phyloP scores from a whole-genome alignment of 1,140 invertebrate species.

The Aricia agestis region DNA sequence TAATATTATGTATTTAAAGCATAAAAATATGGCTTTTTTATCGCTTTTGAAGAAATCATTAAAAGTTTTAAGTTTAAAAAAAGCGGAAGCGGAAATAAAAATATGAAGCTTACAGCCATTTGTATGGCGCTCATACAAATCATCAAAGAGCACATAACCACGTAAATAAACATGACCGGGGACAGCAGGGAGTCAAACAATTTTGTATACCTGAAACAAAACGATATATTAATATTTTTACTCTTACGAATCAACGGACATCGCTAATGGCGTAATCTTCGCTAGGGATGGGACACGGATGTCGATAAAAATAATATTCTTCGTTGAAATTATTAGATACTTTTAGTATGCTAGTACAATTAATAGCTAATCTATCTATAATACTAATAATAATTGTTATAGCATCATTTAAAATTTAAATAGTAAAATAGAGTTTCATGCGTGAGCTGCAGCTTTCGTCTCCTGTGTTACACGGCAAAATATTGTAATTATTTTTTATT shows the following conservation, averaged over 20 bases:
- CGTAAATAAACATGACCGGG: conserved; percentile 61
- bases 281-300: background rate
- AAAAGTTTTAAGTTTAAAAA: background rate
- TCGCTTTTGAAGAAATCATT: too few species aligned
- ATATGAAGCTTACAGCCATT: conserved; percentile 50
- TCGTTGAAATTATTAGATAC: background rate
- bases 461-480: too few species aligned
- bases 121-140: conserved; percentile 60
- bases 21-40: too few species aligned
- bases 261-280: background rate
- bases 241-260: background rate
- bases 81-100: background rate
- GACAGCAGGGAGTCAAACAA: conserved; percentile 59
- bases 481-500: too few species aligned
- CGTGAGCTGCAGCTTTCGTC: too few species aligned
- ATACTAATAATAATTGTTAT: too few species aligned
- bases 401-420: too few species aligned
- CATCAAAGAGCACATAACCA: conserved; percentile 58
- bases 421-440: too few species aligned
- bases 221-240: conserved; percentile 20
- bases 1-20: too few species aligned
- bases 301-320: background rate
- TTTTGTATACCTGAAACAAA: conserved; percentile 56
- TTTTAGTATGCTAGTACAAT: too few species aligned
- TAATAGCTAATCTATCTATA: too few species aligned